A percentile compares a stretch with the other conserved stretches of the same genome.
Conservation (phyloP, 2,888 invertebrate genomes). For the Craniophora ligustri region DNA sequence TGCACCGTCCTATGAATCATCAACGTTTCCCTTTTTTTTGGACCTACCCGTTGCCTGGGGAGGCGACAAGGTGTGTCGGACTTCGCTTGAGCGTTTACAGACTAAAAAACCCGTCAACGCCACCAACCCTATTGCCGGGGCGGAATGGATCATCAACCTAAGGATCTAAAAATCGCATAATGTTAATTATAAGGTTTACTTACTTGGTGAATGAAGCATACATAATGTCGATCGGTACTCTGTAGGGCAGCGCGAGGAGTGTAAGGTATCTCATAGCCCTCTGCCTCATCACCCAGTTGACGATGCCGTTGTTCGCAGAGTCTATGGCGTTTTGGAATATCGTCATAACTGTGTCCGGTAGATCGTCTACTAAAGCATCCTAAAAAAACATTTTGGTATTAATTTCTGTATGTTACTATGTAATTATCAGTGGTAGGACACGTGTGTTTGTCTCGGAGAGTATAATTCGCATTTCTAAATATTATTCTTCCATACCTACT, state of each 20-base stretch:
- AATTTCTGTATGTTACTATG: not conserved
- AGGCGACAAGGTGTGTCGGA: too few relatives aligned
- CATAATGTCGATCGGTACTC: slow-evolving; percentile 96
- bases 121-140: too few relatives aligned
- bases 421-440: too few relatives aligned
- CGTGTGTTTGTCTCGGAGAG: too few relatives aligned
- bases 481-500: too few relatives aligned
- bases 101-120: too few relatives aligned
- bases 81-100: too few relatives aligned
- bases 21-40: too few relatives aligned
- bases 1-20: too few relatives aligned
- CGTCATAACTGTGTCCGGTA: slow-evolving; percentile 96
- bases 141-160: too few relatives aligned
- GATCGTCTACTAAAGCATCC: slow-evolving; percentile 95
- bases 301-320: slow-evolving; percentile 96
- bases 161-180: not conserved
- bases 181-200: slow-evolving; percentile 85
- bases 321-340: slow-evolving; percentile 98
- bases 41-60: too few relatives aligned
- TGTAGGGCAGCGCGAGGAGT: slow-evolving; percentile 94
- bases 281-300: slow-evolving; percentile 96
- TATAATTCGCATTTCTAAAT: too few relatives aligned
- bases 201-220: slow-evolving; percentile 96
- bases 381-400: slow-evolving; percentile 62
- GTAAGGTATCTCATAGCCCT: slow-evolving; percentile 94